Evolutionary conservation across 2,113 vertebrate genomes (phyloP), one percentile per base, ranked within the genome.

Genomic region (Sebastes fasciatus): DNA sequence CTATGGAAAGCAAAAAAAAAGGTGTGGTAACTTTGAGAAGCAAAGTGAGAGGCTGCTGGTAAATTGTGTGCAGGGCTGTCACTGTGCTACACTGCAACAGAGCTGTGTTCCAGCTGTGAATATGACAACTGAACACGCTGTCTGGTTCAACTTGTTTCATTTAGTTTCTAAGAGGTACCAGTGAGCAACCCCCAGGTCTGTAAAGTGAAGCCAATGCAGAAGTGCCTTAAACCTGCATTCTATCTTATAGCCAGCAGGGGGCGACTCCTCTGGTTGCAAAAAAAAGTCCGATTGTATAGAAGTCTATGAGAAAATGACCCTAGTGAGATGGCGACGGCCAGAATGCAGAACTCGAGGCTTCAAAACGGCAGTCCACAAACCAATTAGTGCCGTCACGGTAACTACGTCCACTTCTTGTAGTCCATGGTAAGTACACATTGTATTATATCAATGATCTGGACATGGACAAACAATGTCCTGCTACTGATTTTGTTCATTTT

Each of bases 41-140:
- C 19, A 71, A 60, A 46, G 68, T 66, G 61, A 82, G 75, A 69
- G 8, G 74, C 19, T 43, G 79, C 65, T 83, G 74, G 68, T 60
- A 72, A 80, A 82, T 70, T 63, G 48, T 64, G 11, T 46, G 66
- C 69, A 40, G 45, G n/a, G n/a, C 54, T 86, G 79, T 85, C 80
- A 43, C 21, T 13, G 62, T n/a, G 34, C 51, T 43, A 16, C 66
- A 26, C 1, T n/a, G 26, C 1, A 60, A 75, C 63, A 61, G 23
- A 60, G 79, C 74, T 51, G 23, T 13, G 17, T 34, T 42, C 52
- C n/a, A 61, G 48, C 67, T 43, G 5, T 34, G 6, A 73, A 66
- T 40, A 9, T 45, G 73, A 80, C 66, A 63, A 54, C 5, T 46
- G 11, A 78, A 82, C 45, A 8, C 6, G 13, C 48, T 40, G 12